Percentiles rank a stretch among this genome's conserved stretches.
These are phyloP conservation scores for Anolis apletophallus DNA, from an alignment of 2,797 vertebrate genomes.

Conservation along the genomic window DNA sequence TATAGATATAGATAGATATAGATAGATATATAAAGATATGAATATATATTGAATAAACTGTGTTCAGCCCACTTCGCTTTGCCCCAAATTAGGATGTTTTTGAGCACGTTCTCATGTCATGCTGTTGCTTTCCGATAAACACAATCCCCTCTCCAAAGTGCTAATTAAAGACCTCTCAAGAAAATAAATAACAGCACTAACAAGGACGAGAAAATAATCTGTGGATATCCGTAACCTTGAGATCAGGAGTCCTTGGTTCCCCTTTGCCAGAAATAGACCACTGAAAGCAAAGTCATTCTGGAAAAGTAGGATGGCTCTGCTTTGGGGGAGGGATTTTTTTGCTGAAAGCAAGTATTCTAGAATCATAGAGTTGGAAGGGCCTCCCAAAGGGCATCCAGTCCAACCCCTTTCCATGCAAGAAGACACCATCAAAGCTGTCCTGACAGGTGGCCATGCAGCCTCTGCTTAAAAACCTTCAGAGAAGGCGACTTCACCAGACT, in stretches of 20 bases:
- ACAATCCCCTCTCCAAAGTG: slow-evolving; percentile 20
- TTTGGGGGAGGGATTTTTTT: background rate
- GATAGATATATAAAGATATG: too few relatives aligned
- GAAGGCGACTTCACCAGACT: too few relatives aligned
- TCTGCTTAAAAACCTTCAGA: too few relatives aligned
- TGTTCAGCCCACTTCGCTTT: too few relatives aligned
- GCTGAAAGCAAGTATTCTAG: too few relatives aligned
- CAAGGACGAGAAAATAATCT: background rate
- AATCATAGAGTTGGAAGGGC: too few relatives aligned
- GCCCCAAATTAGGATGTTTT: too few relatives aligned
- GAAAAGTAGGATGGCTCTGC: background rate
- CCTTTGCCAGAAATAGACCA: background rate
- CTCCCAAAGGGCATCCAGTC: too few relatives aligned
- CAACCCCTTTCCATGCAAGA: too few relatives aligned
- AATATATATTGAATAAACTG: background rate
- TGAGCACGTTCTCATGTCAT: background rate
- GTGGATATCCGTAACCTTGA: slow-evolving; percentile 6
- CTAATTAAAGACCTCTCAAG: background rate
- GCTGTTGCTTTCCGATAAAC: background rate
- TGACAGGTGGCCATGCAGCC: too few relatives aligned
- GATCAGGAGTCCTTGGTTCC: background rate
- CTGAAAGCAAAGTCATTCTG: background rate
- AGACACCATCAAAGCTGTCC: too few relatives aligned
- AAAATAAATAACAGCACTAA: background rate
- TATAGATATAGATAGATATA: too few relatives aligned